phyloP scores from a whole-genome alignment of 2,797 vertebrate genomes.

The Enteromius treurensis region DNA sequence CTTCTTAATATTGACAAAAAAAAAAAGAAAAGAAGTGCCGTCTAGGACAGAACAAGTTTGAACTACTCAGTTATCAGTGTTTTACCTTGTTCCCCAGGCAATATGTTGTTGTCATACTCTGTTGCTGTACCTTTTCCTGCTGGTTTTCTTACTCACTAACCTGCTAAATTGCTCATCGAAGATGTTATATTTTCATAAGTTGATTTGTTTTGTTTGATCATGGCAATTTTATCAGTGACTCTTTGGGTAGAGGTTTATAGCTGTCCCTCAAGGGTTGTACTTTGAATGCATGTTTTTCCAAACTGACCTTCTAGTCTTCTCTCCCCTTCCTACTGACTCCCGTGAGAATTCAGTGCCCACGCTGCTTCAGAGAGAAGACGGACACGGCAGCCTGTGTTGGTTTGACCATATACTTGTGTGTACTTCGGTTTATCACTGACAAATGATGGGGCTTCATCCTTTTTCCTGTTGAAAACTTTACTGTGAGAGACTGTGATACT shows the following conservation, averaged over 20 bases:
- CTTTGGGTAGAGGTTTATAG: conserved; percentile 65
- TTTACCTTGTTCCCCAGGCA: conserved; percentile 51
- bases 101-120: conserved; percentile 60
- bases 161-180: conserved; percentile 65
- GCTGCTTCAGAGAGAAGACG: conserved; percentile 41
- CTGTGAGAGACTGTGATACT: conserved; percentile 70
- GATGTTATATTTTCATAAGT: conserved; percentile 79
- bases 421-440: conserved; percentile 49
- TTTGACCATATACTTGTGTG: conserved; percentile 50
- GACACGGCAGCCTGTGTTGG: conserved; percentile 36
- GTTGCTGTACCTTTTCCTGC: conserved; percentile 52
- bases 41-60: conserved; percentile 62
- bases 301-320: conserved; percentile 44
- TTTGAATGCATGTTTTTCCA: conserved; percentile 52
- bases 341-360: conserved; percentile 32
- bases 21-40: conserved; percentile 67
- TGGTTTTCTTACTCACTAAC: conserved; percentile 47
- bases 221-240: conserved; percentile 68
- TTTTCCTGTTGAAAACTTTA: conserved; percentile 57
- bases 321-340: conserved; percentile 30
- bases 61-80: conserved; percentile 64
- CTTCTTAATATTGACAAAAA: conserved; percentile 56
- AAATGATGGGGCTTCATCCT: conserved; percentile 55
- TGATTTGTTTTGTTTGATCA: conserved; percentile 70
- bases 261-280: conserved; percentile 33